Conservation (phyloP, 2,797 vertebrate species). For the Phyllotis vaccarum region DNA sequence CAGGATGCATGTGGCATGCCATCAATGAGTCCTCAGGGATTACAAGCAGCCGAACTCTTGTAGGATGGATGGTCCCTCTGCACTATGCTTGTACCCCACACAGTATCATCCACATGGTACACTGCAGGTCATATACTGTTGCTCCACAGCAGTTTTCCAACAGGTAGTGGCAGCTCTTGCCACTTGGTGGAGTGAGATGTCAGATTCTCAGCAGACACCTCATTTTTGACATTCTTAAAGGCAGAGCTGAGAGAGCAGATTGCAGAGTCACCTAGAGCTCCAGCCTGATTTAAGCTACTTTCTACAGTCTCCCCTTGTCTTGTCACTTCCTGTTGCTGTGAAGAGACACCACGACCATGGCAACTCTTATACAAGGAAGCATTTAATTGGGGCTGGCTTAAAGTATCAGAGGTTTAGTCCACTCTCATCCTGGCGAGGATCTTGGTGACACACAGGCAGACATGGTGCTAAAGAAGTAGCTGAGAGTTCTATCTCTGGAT, state of each 20-base stretch:
- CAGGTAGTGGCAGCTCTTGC: background rate
- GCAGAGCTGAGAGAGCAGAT: background rate
- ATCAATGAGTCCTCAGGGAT: background rate
- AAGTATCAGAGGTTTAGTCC: background rate
- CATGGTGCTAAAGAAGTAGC: background rate
- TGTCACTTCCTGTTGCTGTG: background rate
- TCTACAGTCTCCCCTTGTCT: background rate
- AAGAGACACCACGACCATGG: background rate
- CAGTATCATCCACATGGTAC: rapidly evolving
- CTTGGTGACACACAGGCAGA: background rate
- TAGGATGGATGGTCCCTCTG: background rate
- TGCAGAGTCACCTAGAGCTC: background rate
- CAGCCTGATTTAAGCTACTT: background rate
- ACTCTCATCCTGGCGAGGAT: background rate
- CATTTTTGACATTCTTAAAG: background rate
- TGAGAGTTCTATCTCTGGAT: background rate
- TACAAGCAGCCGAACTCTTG: background rate
- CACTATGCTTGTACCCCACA: background rate
- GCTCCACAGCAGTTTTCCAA: too few relatives aligned
- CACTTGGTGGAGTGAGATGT: background rate
- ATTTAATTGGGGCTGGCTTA: background rate
- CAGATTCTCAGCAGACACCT: background rate
- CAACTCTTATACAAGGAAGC: background rate
- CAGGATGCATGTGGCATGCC: background rate
- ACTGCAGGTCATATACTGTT: rapidly evolving